Conservation (phyloP, 2,797 vertebrate species). For the Erpetoichthys calabaricus region DNA sequence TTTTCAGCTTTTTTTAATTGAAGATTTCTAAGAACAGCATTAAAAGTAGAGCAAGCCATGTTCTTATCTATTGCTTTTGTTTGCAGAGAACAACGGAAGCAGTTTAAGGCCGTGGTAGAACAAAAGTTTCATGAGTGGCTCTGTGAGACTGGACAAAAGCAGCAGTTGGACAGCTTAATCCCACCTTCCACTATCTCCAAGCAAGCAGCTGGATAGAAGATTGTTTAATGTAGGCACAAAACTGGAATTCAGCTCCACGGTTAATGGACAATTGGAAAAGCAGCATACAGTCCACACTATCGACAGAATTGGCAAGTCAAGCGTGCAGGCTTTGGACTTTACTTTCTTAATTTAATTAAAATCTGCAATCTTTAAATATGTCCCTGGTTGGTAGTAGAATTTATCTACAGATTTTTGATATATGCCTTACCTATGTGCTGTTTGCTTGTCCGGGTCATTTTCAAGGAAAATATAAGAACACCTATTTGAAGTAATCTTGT, state of each 20-base stretch:
- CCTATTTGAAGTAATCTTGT: too few relatives aligned
- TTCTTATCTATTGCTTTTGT: not conserved
- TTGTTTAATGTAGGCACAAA: not conserved
- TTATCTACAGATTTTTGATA: too few relatives aligned
- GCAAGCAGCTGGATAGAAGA: slow-evolving; percentile 25
- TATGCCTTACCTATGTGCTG: too few relatives aligned
- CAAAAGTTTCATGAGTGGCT: slow-evolving; percentile 86
- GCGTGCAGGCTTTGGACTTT: too few relatives aligned
- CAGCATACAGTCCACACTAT: not conserved
- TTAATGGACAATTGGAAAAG: not conserved
- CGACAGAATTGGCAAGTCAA: not conserved
- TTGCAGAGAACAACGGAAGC: slow-evolving; percentile 69
- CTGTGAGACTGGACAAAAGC: slow-evolving; percentile 61
- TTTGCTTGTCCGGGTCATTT: too few relatives aligned
- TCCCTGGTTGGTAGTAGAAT: too few relatives aligned
- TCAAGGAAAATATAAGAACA: too few relatives aligned
- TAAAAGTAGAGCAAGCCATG: too few relatives aligned
- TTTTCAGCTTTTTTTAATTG: too few relatives aligned
- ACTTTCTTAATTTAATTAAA: too few relatives aligned
- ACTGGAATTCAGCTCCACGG: not conserved
- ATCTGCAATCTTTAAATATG: too few relatives aligned
- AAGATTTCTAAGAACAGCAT: too few relatives aligned
- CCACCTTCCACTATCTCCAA: slow-evolving; percentile 35
- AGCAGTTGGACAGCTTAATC: slow-evolving; percentile 80
- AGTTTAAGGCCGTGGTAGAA: slow-evolving; percentile 76